These are phyloP conservation scores for Eristalis intricaria DNA, from an alignment of 2,888 invertebrate species.

Conservation along the genomic window DNA sequence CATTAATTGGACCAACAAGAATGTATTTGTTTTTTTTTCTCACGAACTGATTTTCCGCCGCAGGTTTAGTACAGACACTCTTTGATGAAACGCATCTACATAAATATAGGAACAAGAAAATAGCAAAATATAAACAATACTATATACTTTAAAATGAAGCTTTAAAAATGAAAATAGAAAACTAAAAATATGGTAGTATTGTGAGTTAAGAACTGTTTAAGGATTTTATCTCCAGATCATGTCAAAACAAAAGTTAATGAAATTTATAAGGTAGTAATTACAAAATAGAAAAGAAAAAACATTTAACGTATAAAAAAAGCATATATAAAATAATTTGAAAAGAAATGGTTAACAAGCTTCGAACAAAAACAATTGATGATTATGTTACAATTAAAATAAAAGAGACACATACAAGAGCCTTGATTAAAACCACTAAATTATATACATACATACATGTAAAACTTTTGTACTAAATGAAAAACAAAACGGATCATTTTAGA, in stretches of 20 bases:
- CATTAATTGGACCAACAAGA: slow-evolving; percentile 39
- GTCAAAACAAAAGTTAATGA: slow-evolving; percentile 21
- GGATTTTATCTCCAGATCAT: slow-evolving; percentile 11
- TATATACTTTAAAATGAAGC: slow-evolving; percentile 52
- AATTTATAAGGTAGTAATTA: not conserved
- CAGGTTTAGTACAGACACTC: slow-evolving; percentile 30
- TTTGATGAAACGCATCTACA: slow-evolving; percentile 31
- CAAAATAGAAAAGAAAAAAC: slow-evolving; percentile 14
- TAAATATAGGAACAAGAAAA: slow-evolving; percentile 20
- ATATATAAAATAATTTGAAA: not conserved
- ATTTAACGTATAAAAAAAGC: slow-evolving; percentile 12
- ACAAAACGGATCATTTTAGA: slow-evolving; percentile 41
- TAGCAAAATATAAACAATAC: slow-evolving; percentile 62
- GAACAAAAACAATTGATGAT: slow-evolving; percentile 35
- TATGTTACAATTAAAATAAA: slow-evolving; percentile 24
- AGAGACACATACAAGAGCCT: slow-evolving; percentile 24
- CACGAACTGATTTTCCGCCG: slow-evolving; percentile 43
- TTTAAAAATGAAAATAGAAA: slow-evolving; percentile 40
- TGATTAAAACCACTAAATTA: slow-evolving; percentile 39
- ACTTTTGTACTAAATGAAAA: slow-evolving; percentile 64
- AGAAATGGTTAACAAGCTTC: slow-evolving; percentile 29
- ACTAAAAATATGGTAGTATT: slow-evolving; percentile 23
- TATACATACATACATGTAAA: slow-evolving; percentile 62
- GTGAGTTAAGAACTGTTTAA: slow-evolving; percentile 50
- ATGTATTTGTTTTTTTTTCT: slow-evolving; percentile 48